A percentile compares a stretch with the other conserved stretches of the same genome.
Conservation (phyloP, 2,113 vertebrate species). For the Prinia subflava region DNA sequence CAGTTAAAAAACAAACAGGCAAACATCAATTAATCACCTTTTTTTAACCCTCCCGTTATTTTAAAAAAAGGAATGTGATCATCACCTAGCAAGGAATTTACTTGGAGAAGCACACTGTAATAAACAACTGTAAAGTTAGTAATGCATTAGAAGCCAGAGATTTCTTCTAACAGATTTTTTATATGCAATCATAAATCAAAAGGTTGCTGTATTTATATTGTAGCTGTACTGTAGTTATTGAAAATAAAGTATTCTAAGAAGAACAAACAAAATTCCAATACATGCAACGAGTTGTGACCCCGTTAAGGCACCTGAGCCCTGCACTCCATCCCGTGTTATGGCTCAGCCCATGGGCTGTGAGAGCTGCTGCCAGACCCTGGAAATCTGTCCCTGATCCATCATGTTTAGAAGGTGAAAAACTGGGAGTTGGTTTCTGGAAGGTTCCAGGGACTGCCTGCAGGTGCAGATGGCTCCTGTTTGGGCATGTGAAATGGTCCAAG, state of each 20-base stretch:
- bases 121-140: background rate
- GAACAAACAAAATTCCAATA: background rate
- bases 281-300: background rate
- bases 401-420: background rate
- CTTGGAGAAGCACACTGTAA: background rate
- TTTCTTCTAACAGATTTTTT: background rate
- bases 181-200: background rate
- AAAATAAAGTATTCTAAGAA: background rate
- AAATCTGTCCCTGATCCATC: background rate
- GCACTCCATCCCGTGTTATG: background rate
- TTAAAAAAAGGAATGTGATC: background rate
- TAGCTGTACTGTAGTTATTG: background rate
- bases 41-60: background rate
- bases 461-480: background rate
- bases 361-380: background rate
- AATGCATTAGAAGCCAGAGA: background rate
- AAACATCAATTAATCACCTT: background rate
- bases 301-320: background rate
- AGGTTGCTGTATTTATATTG: background rate
- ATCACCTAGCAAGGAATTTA: background rate
- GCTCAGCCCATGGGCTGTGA: background rate
- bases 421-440: background rate
- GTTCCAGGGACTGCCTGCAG: background rate
- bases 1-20: background rate
- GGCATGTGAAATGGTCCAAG: background rate